A percentile compares a stretch with the other conserved stretches of the same genome.
These are phyloP conservation scores for Scolanthus callimorphus DNA, from an alignment of 92 coral and sea anemone genomes.

Conservation along the genomic window DNA sequence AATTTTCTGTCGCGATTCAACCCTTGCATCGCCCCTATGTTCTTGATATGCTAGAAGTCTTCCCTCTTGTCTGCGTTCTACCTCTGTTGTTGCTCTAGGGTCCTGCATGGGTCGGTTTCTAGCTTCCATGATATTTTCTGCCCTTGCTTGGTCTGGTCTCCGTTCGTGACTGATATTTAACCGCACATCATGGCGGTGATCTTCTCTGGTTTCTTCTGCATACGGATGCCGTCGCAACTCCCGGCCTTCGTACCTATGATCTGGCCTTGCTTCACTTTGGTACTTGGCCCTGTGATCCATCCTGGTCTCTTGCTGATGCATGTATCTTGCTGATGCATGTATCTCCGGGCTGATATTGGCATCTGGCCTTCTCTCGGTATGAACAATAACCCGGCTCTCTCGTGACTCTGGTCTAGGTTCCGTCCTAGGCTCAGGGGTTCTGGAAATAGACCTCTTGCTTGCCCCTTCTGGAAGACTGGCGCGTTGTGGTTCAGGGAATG, in stretches of 20 bases:
- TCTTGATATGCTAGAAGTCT: not conserved
- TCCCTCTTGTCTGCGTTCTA: not conserved
- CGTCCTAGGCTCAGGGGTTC: slow-evolving; percentile 26
- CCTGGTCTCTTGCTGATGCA: slow-evolving; percentile 1
- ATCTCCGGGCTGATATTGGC: too few relatives aligned
- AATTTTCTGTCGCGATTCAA: slow-evolving; percentile 6
- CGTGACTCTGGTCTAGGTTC: slow-evolving; percentile 14
- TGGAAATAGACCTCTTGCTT: not conserved
- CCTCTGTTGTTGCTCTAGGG: not conserved
- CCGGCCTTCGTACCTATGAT: not conserved
- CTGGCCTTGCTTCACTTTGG: slow-evolving; percentile 23
- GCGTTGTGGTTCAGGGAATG: slow-evolving; percentile 51
- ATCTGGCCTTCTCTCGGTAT: slow-evolving; percentile 1
- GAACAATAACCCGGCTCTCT: not conserved
- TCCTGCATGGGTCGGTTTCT: not conserved
- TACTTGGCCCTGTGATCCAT: slow-evolving; percentile 7
- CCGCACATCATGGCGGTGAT: not conserved
- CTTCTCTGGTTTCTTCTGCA: not conserved
- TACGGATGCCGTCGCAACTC: not conserved
- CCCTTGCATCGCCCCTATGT: slow-evolving; percentile 3
- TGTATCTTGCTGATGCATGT: too few relatives aligned
- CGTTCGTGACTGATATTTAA: slow-evolving; percentile 2
- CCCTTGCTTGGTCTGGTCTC: slow-evolving; percentile 7
- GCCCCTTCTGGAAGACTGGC: slow-evolving; percentile 11
- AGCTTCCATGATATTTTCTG: not conserved